A percentile compares a stretch with the other conserved stretches of the same genome.
Conservation (phyloP, 2,113 vertebrate genomes). For the Atlantisia rogersi region DNA sequence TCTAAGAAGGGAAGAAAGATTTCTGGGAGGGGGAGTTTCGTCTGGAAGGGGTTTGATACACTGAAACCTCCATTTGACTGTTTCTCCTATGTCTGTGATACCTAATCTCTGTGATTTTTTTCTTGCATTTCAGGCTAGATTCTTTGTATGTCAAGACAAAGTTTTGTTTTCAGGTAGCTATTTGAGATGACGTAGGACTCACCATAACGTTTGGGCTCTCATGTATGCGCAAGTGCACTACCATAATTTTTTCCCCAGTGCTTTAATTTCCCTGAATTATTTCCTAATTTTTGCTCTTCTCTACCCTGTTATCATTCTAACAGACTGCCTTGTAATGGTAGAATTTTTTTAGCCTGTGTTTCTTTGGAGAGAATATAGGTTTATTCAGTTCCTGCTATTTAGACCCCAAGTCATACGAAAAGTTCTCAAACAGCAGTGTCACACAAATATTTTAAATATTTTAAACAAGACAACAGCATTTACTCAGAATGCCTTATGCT, state of each 20-base stretch:
- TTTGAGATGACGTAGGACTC: background rate
- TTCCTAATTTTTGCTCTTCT: background rate
- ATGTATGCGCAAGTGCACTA: background rate
- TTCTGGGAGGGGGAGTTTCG: background rate
- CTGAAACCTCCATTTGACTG: background rate
- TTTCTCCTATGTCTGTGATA: background rate
- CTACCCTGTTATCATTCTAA: background rate
- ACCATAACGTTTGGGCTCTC: accelerated
- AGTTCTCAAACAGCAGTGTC: background rate
- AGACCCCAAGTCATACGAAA: background rate
- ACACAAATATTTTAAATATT: background rate
- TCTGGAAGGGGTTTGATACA: background rate
- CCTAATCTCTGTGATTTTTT: background rate
- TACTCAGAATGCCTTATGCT: background rate
- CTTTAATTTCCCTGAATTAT: background rate
- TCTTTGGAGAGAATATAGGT: background rate
- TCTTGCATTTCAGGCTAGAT: background rate
- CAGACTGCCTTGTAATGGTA: background rate
- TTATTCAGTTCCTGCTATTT: background rate
- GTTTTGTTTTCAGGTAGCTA: background rate
- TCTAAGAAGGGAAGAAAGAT: background rate
- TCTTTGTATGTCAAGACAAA: too few species aligned
- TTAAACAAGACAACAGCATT: background rate
- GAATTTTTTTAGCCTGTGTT: background rate
- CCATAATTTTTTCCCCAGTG: background rate